Conservation (phyloP, 2,888 invertebrate genomes). For the Aproaerema taeniolella region DNA sequence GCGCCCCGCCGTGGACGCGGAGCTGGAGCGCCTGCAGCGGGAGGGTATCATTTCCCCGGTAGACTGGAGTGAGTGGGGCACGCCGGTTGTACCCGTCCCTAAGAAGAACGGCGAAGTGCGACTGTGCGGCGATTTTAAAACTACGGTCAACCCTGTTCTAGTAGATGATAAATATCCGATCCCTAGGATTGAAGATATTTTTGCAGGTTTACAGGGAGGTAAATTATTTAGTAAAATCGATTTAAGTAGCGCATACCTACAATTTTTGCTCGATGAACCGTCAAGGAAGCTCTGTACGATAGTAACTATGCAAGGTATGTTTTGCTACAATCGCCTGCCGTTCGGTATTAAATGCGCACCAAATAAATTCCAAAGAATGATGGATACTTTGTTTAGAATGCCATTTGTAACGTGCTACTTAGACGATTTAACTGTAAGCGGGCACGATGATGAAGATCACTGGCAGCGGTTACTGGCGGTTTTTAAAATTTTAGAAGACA, state of each 20-base stretch:
- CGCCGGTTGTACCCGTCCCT: constrained; percentile 15
- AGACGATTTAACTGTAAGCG: constrained; percentile 13
- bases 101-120: constrained; percentile 15
- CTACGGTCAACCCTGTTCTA: constrained; percentile 15
- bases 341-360: constrained; percentile 15
- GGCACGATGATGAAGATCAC: constrained; percentile 3
- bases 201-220: constrained; percentile 15
- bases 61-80: constrained; percentile 15
- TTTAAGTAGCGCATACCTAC: constrained; percentile 14
- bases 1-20: constrained; percentile 9
- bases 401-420: constrained; percentile 11
- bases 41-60: constrained; percentile 12
- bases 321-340: constrained; percentile 13
- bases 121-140: constrained; percentile 18
- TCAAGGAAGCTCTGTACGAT: constrained; percentile 13
- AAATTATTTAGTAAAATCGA: constrained; percentile 15
- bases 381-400: constrained; percentile 16
- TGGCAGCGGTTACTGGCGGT: constrained; percentile 6
- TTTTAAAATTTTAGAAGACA: constrained; percentile 12
- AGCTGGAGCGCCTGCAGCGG: constrained; percentile 8
- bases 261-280: constrained; percentile 7
- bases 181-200: constrained; percentile 9
- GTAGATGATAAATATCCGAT: constrained; percentile 16
- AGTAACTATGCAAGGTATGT: constrained; percentile 10
- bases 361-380: constrained; percentile 14